phyloP scores from a whole-genome alignment of 2,888 invertebrate genomes.

The Pilophorus perplexus region DNA sequence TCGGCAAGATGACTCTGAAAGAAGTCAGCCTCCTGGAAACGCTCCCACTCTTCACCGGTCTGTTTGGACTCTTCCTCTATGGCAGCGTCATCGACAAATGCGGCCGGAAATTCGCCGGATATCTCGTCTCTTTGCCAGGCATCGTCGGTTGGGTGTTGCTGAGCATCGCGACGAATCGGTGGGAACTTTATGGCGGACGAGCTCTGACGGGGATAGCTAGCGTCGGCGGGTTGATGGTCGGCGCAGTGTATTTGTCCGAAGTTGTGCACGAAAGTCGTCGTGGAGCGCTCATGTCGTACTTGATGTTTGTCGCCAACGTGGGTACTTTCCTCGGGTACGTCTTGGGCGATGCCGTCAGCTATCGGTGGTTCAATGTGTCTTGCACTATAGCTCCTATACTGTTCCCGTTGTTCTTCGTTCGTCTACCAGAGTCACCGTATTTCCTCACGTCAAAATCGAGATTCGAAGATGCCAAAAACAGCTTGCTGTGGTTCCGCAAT shows the following conservation, averaged over 20 bases:
- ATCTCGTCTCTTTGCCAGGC: background rate
- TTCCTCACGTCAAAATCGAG: slow-evolving; percentile 3
- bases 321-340: background rate
- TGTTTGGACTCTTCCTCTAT: background rate
- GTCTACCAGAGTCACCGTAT: slow-evolving; percentile 27
- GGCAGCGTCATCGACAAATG: background rate
- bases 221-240: background rate
- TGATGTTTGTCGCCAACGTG: background rate
- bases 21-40: slow-evolving; percentile 20
- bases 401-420: slow-evolving; percentile 14
- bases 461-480: slow-evolving; percentile 6
- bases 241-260: slow-evolving; percentile 7
- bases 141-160: background rate
- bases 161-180: background rate
- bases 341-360: slow-evolving; percentile 5
- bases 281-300: background rate
- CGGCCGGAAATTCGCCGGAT: slow-evolving; percentile 14
- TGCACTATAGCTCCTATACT: background rate
- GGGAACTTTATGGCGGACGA: slow-evolving; percentile 11
- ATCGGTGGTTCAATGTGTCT: background rate
- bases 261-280: slow-evolving; percentile 5
- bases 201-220: background rate
- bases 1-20: slow-evolving; percentile 8
- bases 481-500: slow-evolving; percentile 17
- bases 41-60: background rate